A percentile compares a stretch with the other conserved stretches of the same genome.
Evolutionary conservation across 2,888 invertebrate genomes (phyloP).

Genomic region (Nymphalis urticae): DNA sequence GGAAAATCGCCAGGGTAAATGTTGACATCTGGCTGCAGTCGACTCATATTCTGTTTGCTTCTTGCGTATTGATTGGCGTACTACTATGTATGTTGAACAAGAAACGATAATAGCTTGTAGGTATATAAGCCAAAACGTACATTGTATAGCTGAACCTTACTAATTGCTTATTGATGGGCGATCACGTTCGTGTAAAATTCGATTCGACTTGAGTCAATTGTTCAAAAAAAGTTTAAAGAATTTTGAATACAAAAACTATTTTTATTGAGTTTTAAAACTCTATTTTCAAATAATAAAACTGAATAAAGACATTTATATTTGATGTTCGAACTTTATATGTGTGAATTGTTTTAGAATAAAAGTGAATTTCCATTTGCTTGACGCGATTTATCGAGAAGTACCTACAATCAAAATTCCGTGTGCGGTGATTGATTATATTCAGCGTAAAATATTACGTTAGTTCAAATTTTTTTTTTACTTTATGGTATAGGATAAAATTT

Average conservation of each 20-base stretch:
- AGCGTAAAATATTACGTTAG: too few species aligned
- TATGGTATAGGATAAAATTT: too few species aligned
- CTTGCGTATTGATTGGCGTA: constrained; percentile 31
- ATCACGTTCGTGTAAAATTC: constrained; percentile 10
- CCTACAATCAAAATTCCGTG: background rate
- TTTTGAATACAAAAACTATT: background rate
- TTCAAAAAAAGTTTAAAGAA: too few species aligned
- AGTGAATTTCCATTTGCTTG: too few species aligned
- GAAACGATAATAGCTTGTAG: constrained; percentile 20
- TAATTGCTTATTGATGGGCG: constrained; percentile 27
- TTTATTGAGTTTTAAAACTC: too few species aligned
- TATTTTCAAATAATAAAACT: too few species aligned
- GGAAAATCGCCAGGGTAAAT: constrained; percentile 70
- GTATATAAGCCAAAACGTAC: constrained; percentile 27
- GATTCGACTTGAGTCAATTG: background rate
- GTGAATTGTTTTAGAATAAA: too few species aligned
- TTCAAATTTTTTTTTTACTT: too few species aligned
- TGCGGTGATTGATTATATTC: background rate
- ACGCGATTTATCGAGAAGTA: too few species aligned
- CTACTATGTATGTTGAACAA: constrained; percentile 21
- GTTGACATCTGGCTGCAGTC: constrained; percentile 66
- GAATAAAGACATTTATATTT: too few species aligned
- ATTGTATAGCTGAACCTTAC: constrained; percentile 30
- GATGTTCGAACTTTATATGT: too few species aligned
- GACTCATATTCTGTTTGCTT: constrained; percentile 37